Evolutionary conservation across 2,113 vertebrate species (phyloP).

Genomic region (Callionymus lyra): DNA sequence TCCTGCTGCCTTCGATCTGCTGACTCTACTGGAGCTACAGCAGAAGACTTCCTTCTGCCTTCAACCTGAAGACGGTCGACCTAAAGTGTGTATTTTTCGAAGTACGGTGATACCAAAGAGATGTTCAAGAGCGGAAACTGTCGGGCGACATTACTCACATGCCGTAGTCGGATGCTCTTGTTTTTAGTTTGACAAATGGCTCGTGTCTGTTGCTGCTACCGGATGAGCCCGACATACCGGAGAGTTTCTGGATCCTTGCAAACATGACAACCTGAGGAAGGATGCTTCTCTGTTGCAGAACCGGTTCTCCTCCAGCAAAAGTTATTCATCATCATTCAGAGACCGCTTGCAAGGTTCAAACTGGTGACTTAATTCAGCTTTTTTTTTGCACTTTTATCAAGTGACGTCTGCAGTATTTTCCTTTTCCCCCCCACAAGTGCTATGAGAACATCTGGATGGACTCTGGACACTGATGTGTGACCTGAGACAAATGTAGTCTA

Average conservation of each 20-base stretch:
- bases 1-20: constrained; percentile 6
- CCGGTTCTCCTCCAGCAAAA: constrained; percentile 2
- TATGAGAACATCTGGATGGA: constrained; percentile 14
- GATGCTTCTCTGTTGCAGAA: constrained; percentile 8
- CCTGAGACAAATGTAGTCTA: too few relatives aligned
- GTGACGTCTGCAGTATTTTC: background rate
- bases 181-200: constrained; percentile 23
- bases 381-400: constrained; percentile 3
- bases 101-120: constrained; percentile 32
- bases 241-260: constrained; percentile 28
- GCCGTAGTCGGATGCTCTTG: constrained; percentile 17
- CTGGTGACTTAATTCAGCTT: constrained; percentile 6
- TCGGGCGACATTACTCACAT: constrained; percentile 26
- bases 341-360: constrained; percentile 3
- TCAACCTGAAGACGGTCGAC: too few relatives aligned
- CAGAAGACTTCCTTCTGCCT: too few relatives aligned
- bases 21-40: constrained; percentile 3
- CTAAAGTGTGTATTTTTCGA: too few relatives aligned
- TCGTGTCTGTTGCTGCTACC: constrained; percentile 11
- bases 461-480: constrained; percentile 3
- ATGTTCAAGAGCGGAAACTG: constrained; percentile 4
- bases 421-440: constrained; percentile 8
- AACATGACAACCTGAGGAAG: constrained; percentile 17
- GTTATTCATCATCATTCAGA: constrained; percentile 2
- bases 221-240: constrained; percentile 13